phyloP scores from a whole-genome alignment of 2,888 invertebrate genomes.

The Leptopterna dolabrata region DNA sequence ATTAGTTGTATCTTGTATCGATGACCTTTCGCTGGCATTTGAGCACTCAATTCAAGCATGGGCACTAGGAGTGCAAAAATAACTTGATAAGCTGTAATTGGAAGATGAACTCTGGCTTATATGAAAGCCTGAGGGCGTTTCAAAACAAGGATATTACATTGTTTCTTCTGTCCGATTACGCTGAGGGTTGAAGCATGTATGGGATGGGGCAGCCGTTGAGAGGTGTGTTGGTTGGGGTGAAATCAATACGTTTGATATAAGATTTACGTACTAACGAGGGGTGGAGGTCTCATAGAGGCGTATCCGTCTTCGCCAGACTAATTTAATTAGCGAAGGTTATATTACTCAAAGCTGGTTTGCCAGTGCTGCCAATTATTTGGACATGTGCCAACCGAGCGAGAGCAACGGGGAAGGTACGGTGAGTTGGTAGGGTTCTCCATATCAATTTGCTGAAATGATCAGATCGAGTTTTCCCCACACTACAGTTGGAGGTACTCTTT shows the following conservation, averaged over 20 bases:
- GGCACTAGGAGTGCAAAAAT: no score
- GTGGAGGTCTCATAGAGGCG: background rate
- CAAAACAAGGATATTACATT: no score
- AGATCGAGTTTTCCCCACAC: no score
- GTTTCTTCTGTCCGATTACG: background rate
- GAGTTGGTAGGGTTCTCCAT: background rate
- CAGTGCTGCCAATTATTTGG: background rate
- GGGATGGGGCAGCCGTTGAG: background rate
- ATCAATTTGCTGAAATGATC: background rate
- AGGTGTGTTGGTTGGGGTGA: slow-evolving; percentile 6
- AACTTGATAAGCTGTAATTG: no score
- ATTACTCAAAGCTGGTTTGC: slow-evolving; percentile 18
- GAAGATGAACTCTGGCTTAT: no score
- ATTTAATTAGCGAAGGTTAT: slow-evolving; percentile 40
- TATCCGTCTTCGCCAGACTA: background rate
- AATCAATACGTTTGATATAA: slow-evolving; percentile 52
- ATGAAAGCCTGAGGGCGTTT: no score
- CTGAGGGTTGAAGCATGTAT: background rate
- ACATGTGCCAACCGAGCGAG: background rate
- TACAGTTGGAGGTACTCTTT: no score
- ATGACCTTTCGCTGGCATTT: no score
- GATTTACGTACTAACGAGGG: slow-evolving; percentile 47
- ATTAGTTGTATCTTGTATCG: no score
- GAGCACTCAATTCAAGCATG: no score
- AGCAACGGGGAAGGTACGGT: background rate